Evolutionary conservation across 1,140 invertebrate genomes (phyloP), one percentile per base, ranked within the genome.

Genomic region (Drosophila pallidifrons): DNA sequence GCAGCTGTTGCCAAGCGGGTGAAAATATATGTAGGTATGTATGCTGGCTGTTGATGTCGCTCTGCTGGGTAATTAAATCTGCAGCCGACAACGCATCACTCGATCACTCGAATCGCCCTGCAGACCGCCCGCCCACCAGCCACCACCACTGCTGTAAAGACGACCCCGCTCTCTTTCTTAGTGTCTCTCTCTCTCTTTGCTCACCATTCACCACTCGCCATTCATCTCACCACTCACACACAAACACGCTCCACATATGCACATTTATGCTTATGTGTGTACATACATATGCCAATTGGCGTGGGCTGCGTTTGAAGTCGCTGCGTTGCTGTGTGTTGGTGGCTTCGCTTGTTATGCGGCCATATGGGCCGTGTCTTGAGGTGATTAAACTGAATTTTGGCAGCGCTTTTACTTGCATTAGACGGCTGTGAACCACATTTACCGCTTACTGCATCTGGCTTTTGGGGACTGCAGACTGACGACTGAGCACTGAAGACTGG

Each of bases 351-450:
- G 55, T 54, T 58, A 52, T 30, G 8, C 52, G 69, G 63, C 79
- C 81, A 85, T 81, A 72, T 85, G 82, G 82, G 70, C 75, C 30
- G 77, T 38, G 41, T 85, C 78, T 75, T 66, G 71, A 87, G 79
- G 82, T 86, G 82, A 87, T 86, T 86, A 79, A 86, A 86, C 82
- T 86, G 79, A 73, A 87, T 82, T 87, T 86, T 86, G 75, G 76
- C 80, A 80, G 59, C 55, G 57, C 70, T 73, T 73, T 68, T 73
- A 73, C 70, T 45, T 32, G 68, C 32, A 65, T n/a, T 71, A 8
- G 52, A 58, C 58, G 46, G 10, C 51, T 72, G 30, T 69, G 71
- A 55, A 69, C 65, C 58, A 74, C 65, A 71, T 71, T 69, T 67
- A 28, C 55, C 47, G 71, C 71, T 68, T 16, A 38, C 35, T 38